Base-by-base conservation (phyloP, 2,113 vertebrate species). In the Channa maculata region DNA sequence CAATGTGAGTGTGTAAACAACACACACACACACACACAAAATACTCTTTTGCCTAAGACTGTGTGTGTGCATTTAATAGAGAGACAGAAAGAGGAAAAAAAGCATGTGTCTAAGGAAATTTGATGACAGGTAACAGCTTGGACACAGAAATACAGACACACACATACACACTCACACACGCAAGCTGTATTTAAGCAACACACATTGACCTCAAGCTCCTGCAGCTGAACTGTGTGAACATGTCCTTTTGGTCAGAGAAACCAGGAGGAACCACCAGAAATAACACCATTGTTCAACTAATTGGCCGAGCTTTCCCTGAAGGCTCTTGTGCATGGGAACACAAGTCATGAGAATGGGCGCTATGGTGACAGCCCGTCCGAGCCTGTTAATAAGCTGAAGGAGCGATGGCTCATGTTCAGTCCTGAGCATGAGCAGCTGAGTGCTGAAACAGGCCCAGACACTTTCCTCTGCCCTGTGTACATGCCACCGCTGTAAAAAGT, bases 251-350 rank as follows among this genome's bases (percentile, higher is more conserved):
- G 34, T 37, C 61, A n/a, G 46, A 63, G 45, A 9, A 48, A 63
- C 44, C 33, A 50, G 36, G 52, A 52, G 11, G 59, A 61, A 45
- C 12, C 43, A 12, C 4, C 4, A 65, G 36, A 65, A 65, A 51
- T 51, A 65, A 65, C 63, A 65, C 49, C 37, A 53, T 65, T 43
- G 38, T 65, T 43, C 15, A 43, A 6, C 12, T 52, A 8, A 53
- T 12, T 52, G 49, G 49, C 38, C 37, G 52, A 53, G 53, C 49
- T 52, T 65, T n/a, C 49, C 63, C 64, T 43, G 38, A 43, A 43
- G 64, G 15, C 49, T 43, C 38, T 43, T 13, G 64, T 49, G n/a
- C 49, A 53, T 53, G 49, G 38, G 38, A 65, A 43, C 48, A 41
- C 37, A 52, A 52, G 63, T 64, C 14, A 64, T 63, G 61, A 48